Evolutionary conservation across 2,888 invertebrate species (phyloP).

Genomic region (Tiliacea citrago): DNA sequence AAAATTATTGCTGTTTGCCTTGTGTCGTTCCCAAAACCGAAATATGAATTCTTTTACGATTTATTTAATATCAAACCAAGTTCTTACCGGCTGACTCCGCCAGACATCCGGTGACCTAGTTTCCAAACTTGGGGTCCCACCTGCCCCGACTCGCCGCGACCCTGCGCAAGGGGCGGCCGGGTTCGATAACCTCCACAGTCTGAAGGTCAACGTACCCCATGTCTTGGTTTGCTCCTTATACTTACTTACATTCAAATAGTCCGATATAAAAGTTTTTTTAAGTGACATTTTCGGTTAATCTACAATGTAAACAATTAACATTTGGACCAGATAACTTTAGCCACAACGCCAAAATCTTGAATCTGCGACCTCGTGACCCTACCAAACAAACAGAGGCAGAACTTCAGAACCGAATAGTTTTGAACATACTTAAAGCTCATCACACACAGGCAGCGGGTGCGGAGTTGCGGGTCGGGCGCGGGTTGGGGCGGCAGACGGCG

Average conservation of each 20-base stretch:
- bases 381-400: not conserved
- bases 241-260: not conserved
- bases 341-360: not conserved
- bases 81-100: slow-evolving; percentile 4
- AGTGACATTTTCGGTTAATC: not conserved
- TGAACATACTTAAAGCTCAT: not conserved
- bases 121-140: slow-evolving; percentile 63
- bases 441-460: too few species aligned
- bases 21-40: not conserved
- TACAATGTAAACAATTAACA: not conserved
- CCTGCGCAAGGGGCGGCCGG: slow-evolving; percentile 66
- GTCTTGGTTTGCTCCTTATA: slow-evolving; percentile 1
- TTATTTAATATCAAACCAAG: slow-evolving; percentile 12
- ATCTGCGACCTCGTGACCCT: not conserved
- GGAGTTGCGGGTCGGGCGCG: too few species aligned
- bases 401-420: not conserved
- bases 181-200: slow-evolving; percentile 67
- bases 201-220: slow-evolving; percentile 73
- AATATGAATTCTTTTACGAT: not conserved
- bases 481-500: too few species aligned
- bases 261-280: not conserved
- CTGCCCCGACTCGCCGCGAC: slow-evolving; percentile 61
- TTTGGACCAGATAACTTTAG: slow-evolving; percentile 10
- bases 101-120: slow-evolving; percentile 67
- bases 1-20: not conserved